A percentile compares a stretch with the other conserved stretches of the same genome.
Conservation (phyloP, 2,888 invertebrate species). For the Tiliacea citrago region DNA sequence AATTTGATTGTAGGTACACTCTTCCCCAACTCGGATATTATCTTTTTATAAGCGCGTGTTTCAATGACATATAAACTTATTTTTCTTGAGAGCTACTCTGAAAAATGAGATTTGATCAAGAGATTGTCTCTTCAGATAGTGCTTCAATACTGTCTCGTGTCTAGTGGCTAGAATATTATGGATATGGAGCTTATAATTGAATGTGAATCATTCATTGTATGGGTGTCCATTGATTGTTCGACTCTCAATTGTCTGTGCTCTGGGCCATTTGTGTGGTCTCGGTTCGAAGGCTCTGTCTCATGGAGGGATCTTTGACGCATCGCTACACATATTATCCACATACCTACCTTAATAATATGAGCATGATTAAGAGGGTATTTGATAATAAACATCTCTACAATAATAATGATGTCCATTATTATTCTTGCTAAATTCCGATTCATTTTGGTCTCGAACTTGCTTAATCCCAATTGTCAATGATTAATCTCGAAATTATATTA, state of each 20-base stretch:
- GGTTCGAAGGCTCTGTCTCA: background rate
- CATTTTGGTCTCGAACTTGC: background rate
- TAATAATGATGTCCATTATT: background rate
- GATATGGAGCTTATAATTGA: constrained; percentile 10
- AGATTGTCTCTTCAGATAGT: constrained; percentile 23
- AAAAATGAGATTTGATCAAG: background rate
- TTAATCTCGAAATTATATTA: background rate
- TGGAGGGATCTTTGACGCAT: background rate
- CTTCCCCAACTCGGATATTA: background rate
- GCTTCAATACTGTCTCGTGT: background rate
- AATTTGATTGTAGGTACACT: background rate
- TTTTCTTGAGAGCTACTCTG: background rate
- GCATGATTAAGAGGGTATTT: background rate
- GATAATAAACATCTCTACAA: background rate
- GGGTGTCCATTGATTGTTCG: constrained; percentile 10
- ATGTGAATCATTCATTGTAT: constrained; percentile 32
- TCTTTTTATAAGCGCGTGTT: no score
- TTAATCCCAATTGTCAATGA: background rate
- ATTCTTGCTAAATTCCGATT: background rate
- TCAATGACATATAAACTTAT: no score
- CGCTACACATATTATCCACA: background rate
- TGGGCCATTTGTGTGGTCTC: constrained; percentile 28
- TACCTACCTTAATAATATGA: background rate
- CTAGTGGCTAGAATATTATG: constrained; percentile 2
- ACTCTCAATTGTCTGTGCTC: constrained; percentile 3